Conservation (phyloP, 2,113 vertebrate genomes). For the Perca flavescens region DNA sequence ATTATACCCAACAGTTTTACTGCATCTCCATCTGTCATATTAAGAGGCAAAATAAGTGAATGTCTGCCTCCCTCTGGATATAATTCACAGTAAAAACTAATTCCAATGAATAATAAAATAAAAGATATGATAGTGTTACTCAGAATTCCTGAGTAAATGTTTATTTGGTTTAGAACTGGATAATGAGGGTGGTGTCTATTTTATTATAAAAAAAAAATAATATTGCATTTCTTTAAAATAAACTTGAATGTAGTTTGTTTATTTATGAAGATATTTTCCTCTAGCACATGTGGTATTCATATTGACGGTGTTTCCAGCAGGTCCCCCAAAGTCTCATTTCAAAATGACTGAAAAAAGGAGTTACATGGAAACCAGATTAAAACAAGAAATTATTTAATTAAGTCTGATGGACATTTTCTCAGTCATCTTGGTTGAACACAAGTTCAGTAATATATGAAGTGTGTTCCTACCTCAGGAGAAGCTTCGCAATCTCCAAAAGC, state of each 20-base stretch:
- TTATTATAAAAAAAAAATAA: not conserved
- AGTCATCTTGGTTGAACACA: too few species aligned
- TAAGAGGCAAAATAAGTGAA: not conserved
- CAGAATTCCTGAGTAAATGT: too few species aligned
- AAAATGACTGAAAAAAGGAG: not conserved
- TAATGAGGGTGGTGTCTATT: not conserved
- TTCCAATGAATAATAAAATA: not conserved
- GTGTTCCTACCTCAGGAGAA: constrained; percentile 44
- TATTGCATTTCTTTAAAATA: not conserved
- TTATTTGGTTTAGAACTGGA: not conserved
- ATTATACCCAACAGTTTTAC: not conserved
- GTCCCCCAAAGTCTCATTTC: not conserved
- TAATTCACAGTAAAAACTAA: not conserved
- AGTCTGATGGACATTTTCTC: too few species aligned
- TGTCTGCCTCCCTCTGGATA: not conserved
- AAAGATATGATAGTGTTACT: not conserved
- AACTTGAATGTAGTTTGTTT: not conserved
- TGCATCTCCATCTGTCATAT: not conserved
- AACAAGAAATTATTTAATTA: not conserved
- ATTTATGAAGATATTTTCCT: not conserved
- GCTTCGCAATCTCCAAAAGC: not conserved
- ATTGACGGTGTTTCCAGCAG: not conserved
- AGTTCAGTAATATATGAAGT: too few species aligned
- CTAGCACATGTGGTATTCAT: not conserved
- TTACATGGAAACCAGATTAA: not conserved